A percentile compares a stretch with the other conserved stretches of the same genome.
Conservation (phyloP, 2,888 invertebrate genomes). For the Cybosia mesomella region DNA sequence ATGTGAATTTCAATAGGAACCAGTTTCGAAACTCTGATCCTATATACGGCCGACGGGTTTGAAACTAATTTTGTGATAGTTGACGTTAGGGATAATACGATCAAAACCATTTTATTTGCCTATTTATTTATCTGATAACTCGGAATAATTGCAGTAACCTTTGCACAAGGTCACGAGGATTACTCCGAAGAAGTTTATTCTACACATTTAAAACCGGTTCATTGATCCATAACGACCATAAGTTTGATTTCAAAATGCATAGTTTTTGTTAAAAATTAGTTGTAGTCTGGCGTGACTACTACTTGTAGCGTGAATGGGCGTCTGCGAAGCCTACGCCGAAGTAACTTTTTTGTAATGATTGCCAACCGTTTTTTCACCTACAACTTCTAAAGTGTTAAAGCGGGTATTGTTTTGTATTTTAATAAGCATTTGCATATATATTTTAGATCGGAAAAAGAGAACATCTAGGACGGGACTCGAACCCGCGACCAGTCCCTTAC, state of each 20-base stretch:
- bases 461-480: no score
- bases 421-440: not conserved
- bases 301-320: constrained; percentile 4
- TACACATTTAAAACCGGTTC: not conserved
- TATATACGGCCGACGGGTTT: no score
- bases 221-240: not conserved
- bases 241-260: not conserved
- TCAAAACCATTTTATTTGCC: not conserved
- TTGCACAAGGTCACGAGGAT: not conserved
- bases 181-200: not conserved
- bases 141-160: not conserved
- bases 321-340: constrained; percentile 14
- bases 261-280: not conserved
- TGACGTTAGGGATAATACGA: no score
- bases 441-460: no score
- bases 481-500: no score
- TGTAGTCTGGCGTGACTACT: not conserved
- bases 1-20: no score
- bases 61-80: no score
- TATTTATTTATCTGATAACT: not conserved
- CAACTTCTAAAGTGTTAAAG: not conserved
- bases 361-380: not conserved
- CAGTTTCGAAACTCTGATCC: no score
- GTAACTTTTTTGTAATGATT: not conserved
- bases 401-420: not conserved